Base-by-base conservation (phyloP, 2,113 vertebrate species). In the Centrocercus urophasianus region DNA sequence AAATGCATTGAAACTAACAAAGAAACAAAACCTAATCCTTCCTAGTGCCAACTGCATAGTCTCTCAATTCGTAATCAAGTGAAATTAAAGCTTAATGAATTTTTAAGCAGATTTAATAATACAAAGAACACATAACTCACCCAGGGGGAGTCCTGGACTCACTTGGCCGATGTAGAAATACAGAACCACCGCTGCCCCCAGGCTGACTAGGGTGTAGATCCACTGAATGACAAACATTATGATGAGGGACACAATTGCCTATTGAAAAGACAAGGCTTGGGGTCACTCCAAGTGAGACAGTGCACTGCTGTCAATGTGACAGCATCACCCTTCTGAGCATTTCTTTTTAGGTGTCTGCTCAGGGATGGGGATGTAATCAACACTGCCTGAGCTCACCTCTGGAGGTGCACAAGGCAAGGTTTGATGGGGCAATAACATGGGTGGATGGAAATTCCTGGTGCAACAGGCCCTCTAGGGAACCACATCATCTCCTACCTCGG, bases 151-250 rank as follows among this genome's bases (percentile, higher is more conserved):
- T 56, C 99, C 99, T 42, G 99, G 99, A 88, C 98, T 99, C 79
- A 98, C 96, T 97, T 97, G 98, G 43, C 99, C 98, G 0, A 99
- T 99, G 97, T 99, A 99, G 96, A 99, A 97, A 96, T 98, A 99
- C 59, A 99, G 96, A 63, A 99, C 45, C 83, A 98, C 69, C 1
- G 98, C 99, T 16, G 98, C 84, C 17, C 97, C 96, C 70, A 99
- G 98, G 95, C 98, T 99, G 83, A 97, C 93, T 45, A 99, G 96
- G 28, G 99, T 98, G 30, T 99, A 99, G 90, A 98, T 97, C 99
- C 99, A 99, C 94, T 99, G 98, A 95, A 99, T 99, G 76, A 99
- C 98, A 97, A 99, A 98, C 98, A 99, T 99, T 34, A 99, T 98
- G 63, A 98, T 40, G 81, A 99, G 86, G 38, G 99, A 99, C 64